Conservation (phyloP, 2,113 vertebrate species). For the Proteles cristata region DNA sequence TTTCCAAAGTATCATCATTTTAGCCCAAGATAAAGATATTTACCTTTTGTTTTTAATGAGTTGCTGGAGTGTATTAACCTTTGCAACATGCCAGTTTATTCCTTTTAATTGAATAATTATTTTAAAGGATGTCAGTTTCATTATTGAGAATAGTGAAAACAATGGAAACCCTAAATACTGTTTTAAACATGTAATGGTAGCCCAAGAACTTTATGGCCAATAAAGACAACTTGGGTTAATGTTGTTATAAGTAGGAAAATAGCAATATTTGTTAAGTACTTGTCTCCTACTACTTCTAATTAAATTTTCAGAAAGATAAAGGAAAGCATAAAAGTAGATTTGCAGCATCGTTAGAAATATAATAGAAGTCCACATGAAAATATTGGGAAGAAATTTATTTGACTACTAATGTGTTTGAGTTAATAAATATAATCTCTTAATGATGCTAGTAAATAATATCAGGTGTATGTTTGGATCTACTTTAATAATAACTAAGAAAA, state of each 20-base stretch:
- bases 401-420: not conserved
- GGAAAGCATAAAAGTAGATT: not conserved
- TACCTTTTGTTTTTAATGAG: constrained; percentile 58
- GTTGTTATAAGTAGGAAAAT: not conserved
- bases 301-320: not conserved
- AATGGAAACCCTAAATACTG: not conserved
- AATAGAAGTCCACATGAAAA: not conserved
- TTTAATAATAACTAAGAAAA: not conserved
- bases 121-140: not conserved
- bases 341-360: not conserved
- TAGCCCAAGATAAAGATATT: constrained; percentile 38
- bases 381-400: not conserved
- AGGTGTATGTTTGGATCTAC: not conserved
- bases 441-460: not conserved
- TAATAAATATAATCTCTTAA: not conserved
- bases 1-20: not conserved
- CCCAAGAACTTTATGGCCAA: not conserved
- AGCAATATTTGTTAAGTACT: not conserved
- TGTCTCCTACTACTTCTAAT: not conserved
- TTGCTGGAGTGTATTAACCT: constrained; percentile 1
- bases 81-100: not conserved
- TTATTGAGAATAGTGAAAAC: not conserved
- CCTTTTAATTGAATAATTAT: not conserved
- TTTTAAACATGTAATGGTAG: not conserved
- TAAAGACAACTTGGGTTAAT: not conserved